phyloP scores from a whole-genome alignment of 2,888 invertebrate genomes.

The Caenorhabditis sp. region DNA sequence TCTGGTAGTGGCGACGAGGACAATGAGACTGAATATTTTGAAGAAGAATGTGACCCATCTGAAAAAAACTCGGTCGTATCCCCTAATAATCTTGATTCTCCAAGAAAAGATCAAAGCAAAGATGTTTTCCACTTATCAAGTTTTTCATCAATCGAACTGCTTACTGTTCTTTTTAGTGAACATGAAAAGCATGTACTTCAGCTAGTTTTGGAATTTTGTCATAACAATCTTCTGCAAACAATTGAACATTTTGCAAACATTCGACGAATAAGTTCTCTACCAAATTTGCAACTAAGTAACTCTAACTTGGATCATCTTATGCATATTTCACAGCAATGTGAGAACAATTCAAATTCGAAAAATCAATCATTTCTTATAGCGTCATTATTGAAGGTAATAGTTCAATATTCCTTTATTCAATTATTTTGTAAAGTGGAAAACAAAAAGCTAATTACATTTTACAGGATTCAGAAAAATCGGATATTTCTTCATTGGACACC shows the following conservation, averaged over 20 bases:
- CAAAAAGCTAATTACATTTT: too few relatives aligned
- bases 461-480: too few relatives aligned
- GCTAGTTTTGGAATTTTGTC: slow-evolving; percentile 92
- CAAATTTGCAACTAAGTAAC: too few relatives aligned
- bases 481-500: too few relatives aligned
- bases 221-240: slow-evolving; percentile 92
- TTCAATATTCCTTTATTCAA: too few relatives aligned
- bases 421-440: too few relatives aligned
- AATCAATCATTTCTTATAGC: too few relatives aligned
- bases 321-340: too few relatives aligned
- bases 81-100: slow-evolving; percentile 25
- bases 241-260: slow-evolving; percentile 89
- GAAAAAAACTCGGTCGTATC: slow-evolving; percentile 42
- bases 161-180: slow-evolving; percentile 91
- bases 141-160: slow-evolving; percentile 88
- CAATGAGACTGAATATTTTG: slow-evolving; percentile 58
- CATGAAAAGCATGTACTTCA: slow-evolving; percentile 89
- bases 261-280: slow-evolving; percentile 59
- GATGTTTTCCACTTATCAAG: slow-evolving; percentile 55
- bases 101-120: slow-evolving; percentile 29
- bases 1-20: slow-evolving; percentile 64
- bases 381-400: too few relatives aligned
- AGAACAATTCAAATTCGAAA: too few relatives aligned
- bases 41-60: slow-evolving; percentile 28
- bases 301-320: too few relatives aligned